These are phyloP conservation scores for Acanthiza pusilla DNA, from an alignment of 2,797 vertebrate genomes.

Conservation along the genomic window DNA sequence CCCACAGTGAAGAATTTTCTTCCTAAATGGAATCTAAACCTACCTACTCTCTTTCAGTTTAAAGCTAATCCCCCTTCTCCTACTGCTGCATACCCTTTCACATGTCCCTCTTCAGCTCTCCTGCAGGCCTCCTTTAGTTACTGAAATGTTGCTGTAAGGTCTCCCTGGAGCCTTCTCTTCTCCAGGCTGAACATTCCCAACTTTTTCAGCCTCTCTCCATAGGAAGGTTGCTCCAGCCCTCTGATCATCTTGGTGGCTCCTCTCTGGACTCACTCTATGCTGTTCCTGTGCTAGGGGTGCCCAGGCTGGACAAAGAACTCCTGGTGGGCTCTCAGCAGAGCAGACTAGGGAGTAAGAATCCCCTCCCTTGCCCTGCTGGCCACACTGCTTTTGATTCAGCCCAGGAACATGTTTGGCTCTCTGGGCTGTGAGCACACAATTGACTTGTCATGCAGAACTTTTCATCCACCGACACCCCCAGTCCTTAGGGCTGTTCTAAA, in stretches of 20 bases:
- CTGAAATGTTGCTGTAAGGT: neutral
- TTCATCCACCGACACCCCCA: too few species aligned
- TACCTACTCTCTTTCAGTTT: neutral
- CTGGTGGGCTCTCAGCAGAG: neutral
- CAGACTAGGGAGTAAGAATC: neutral
- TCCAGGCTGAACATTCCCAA: neutral
- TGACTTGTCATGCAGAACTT: neutral
- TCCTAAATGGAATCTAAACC: neutral
- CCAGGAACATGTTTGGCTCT: neutral
- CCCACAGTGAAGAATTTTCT: neutral
- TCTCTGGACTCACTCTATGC: neutral
- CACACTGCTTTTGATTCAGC: neutral
- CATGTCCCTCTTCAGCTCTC: neutral
- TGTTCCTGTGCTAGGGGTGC: neutral
- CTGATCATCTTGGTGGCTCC: neutral
- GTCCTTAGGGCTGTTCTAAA: neutral
- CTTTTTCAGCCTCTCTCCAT: neutral
- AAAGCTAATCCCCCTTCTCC: neutral
- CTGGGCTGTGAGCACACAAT: too few species aligned
- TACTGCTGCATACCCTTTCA: neutral
- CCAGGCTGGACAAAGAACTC: neutral
- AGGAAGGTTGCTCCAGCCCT: neutral
- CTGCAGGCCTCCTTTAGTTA: neutral
- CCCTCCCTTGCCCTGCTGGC: neutral
- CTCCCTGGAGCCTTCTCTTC: neutral